These are phyloP conservation scores for Tribolium madens DNA, from an alignment of 1,140 invertebrate species.

Conservation along the genomic window DNA sequence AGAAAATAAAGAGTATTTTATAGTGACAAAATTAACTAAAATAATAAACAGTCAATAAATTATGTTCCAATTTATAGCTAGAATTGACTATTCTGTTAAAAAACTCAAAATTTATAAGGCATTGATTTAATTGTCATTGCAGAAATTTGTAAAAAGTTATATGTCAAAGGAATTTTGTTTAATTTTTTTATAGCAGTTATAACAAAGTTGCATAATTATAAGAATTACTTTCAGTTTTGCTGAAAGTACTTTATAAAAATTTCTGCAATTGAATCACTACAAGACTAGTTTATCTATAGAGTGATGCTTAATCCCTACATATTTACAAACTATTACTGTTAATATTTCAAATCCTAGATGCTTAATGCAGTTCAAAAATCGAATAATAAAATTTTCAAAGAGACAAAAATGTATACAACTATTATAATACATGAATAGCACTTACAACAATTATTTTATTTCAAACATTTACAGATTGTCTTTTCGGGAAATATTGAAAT, in stretches of 20 bases:
- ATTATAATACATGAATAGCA: slow-evolving; percentile 40
- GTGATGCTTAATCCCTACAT: slow-evolving; percentile 7
- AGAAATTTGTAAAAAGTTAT: background rate
- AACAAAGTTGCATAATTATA: too few species aligned
- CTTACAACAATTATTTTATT: slow-evolving; percentile 46
- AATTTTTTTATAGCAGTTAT: too few species aligned
- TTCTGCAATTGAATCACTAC: background rate
- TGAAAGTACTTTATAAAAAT: background rate
- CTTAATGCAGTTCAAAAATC: slow-evolving; percentile 57
- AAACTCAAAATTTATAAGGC: slow-evolving; percentile 35
- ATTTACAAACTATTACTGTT: slow-evolving; percentile 45
- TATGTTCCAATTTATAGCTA: too few species aligned
- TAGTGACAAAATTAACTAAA: too few species aligned
- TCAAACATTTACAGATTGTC: slow-evolving; percentile 57
- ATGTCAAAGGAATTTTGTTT: too few species aligned
- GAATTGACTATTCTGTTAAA: too few species aligned
- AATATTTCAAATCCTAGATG: slow-evolving; percentile 61
- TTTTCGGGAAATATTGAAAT: slow-evolving; percentile 54
- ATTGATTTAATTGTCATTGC: background rate
- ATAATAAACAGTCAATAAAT: too few species aligned
- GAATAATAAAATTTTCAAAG: slow-evolving; percentile 46
- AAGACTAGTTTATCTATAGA: slow-evolving; percentile 35
- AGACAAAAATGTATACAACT: slow-evolving; percentile 42
- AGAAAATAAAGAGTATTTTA: too few species aligned
- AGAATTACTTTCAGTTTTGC: too few species aligned